A percentile compares a stretch with the other conserved stretches of the same genome.
phyloP scores from a whole-genome alignment of 2,888 invertebrate genomes.

The Mesochorus sp. region DNA sequence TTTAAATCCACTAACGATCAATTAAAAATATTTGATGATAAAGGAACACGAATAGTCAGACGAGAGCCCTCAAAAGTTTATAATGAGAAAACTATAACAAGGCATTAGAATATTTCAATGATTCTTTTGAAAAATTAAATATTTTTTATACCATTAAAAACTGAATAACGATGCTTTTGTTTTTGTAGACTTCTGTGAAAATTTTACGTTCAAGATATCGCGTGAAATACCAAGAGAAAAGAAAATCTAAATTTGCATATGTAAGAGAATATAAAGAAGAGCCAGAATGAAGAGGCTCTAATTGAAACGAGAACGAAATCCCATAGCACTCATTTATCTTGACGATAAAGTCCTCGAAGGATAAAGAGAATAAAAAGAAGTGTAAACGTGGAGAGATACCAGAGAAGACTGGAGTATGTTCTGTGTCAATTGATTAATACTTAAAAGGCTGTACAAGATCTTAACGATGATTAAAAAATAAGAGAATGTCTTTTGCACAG shows the following conservation, averaged over 20 bases:
- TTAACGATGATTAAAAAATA: constrained; percentile 2
- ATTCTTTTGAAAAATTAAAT: too few species aligned
- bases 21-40: too few species aligned
- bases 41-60: too few species aligned
- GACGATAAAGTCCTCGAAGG: constrained; percentile 16
- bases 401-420: not conserved
- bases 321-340: constrained; percentile 19
- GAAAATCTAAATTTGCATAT: constrained; percentile 3
- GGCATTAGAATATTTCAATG: too few species aligned
- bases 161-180: not conserved
- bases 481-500: not conserved
- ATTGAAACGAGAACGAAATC: constrained; percentile 22
- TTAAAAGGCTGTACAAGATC: not conserved
- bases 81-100: too few species aligned
- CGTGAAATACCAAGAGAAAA: not conserved
- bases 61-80: too few species aligned
- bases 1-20: too few species aligned
- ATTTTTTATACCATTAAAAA: not conserved
- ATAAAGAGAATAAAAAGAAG: constrained; percentile 1
- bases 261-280: not conserved
- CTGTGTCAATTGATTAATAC: constrained; percentile 19
- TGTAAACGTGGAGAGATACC: not conserved
- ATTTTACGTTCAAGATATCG: not conserved
- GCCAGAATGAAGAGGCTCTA: not conserved
- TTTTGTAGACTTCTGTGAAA: not conserved